These are phyloP conservation scores for Nycticorax nycticorax DNA, from an alignment of 2,113 vertebrate genomes.

Conservation along the genomic window DNA sequence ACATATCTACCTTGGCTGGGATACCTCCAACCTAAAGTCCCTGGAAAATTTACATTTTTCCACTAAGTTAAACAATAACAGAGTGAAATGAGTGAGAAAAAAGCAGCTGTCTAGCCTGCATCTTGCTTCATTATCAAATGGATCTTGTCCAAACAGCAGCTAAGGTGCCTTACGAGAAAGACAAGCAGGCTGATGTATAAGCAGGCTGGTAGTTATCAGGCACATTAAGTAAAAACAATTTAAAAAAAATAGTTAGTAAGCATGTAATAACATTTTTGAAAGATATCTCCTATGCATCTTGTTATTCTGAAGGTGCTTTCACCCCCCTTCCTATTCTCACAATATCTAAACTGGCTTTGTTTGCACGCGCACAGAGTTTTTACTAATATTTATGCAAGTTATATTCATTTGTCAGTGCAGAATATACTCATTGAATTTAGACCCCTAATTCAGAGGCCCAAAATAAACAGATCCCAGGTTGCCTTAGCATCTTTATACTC, in stretches of 20 bases:
- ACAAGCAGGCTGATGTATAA: background rate
- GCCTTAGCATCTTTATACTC: background rate
- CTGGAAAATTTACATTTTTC: constrained; percentile 93
- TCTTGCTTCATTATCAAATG: constrained; percentile 71
- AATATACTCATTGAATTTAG: background rate
- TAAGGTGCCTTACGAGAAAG: background rate
- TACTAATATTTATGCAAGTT: background rate
- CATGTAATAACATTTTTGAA: background rate
- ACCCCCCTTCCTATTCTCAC: background rate
- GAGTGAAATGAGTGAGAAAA: constrained; percentile 96
- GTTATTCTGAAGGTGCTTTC: background rate
- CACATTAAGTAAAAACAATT: background rate
- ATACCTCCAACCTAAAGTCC: constrained; percentile 84
- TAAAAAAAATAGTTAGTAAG: background rate
- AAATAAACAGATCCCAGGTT: background rate
- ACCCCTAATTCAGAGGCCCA: background rate
- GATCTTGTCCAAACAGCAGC: constrained; percentile 62
- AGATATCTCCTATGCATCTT: background rate
- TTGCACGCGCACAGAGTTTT: background rate
- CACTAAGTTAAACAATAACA: constrained; percentile 95
- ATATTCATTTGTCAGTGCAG: background rate
- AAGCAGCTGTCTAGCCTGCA: constrained; percentile 89
- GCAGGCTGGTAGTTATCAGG: background rate
- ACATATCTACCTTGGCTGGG: constrained; percentile 82
- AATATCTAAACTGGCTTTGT: background rate